Conservation (phyloP, 2,888 invertebrate species). For the Antheraea yamamai region DNA sequence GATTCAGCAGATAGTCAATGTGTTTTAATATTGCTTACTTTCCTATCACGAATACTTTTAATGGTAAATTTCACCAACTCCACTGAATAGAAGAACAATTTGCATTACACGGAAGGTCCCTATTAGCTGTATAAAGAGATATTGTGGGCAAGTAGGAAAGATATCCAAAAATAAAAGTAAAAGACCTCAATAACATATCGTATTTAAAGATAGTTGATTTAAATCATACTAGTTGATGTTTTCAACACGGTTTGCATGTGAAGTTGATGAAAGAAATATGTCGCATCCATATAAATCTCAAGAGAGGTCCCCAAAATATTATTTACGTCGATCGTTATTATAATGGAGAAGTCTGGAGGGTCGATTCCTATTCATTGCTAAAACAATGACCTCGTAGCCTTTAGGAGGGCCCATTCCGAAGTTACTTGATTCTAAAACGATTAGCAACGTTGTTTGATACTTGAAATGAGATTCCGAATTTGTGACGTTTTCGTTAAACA, state of each 20-base stretch:
- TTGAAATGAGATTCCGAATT: constrained; percentile 29
- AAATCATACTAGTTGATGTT: not conserved
- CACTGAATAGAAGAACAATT: too few species aligned
- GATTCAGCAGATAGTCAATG: too few species aligned
- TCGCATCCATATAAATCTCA: not conserved
- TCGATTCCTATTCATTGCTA: constrained; percentile 55
- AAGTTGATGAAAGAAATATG: not conserved
- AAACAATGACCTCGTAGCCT: constrained; percentile 43
- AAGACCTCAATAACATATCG: too few species aligned
- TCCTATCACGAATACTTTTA: too few species aligned
- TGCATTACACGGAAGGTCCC: too few species aligned
- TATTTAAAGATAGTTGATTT: not conserved
- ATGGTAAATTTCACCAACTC: too few species aligned
- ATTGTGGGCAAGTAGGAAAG: too few species aligned
- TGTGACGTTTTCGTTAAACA: constrained; percentile 28
- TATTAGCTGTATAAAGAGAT: too few species aligned
- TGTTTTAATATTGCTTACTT: too few species aligned
- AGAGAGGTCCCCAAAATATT: constrained; percentile 11
- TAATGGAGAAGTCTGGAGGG: constrained; percentile 35
- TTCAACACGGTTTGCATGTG: not conserved
- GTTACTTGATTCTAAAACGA: constrained; percentile 49
- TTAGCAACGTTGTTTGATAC: constrained; percentile 35
- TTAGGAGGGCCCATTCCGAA: constrained; percentile 37
- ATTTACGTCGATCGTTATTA: constrained; percentile 16
- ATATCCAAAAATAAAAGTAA: too few species aligned